These are phyloP conservation scores for Sebastes vulpes DNA, from an alignment of 2,797 vertebrate species.

Conservation along the genomic window DNA sequence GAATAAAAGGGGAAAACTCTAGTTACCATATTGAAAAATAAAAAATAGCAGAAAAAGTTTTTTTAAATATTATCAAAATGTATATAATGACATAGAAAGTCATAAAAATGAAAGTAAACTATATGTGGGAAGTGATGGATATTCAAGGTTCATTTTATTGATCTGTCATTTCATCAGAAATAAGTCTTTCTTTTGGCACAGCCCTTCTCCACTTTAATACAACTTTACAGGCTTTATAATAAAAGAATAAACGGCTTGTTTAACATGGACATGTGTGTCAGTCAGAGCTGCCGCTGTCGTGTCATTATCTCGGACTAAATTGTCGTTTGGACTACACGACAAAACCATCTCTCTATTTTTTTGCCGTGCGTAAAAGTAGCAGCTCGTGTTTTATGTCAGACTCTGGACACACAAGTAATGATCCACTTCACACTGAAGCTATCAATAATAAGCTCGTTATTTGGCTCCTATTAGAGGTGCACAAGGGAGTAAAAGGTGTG, in stretches of 20 bases:
- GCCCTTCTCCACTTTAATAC: neutral
- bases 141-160: no score
- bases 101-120: no score
- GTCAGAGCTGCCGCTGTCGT: neutral
- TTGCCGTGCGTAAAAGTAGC: constrained; percentile 36
- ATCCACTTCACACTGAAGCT: neutral
- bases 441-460: neutral
- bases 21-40: no score
- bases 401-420: neutral
- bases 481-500: neutral
- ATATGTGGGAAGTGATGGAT: no score
- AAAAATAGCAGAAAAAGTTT: no score
- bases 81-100: no score
- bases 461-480: neutral
- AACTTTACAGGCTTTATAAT: neutral
- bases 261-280: neutral
- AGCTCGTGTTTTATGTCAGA: neutral
- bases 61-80: no score
- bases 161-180: neutral
- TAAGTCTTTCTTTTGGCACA: neutral
- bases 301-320: neutral
- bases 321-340: neutral
- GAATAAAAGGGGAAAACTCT: no score
- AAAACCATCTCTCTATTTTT: neutral
- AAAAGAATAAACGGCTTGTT: neutral